Conservation (phyloP, 2,888 invertebrate genomes). For the Oxystoma pomonae region DNA sequence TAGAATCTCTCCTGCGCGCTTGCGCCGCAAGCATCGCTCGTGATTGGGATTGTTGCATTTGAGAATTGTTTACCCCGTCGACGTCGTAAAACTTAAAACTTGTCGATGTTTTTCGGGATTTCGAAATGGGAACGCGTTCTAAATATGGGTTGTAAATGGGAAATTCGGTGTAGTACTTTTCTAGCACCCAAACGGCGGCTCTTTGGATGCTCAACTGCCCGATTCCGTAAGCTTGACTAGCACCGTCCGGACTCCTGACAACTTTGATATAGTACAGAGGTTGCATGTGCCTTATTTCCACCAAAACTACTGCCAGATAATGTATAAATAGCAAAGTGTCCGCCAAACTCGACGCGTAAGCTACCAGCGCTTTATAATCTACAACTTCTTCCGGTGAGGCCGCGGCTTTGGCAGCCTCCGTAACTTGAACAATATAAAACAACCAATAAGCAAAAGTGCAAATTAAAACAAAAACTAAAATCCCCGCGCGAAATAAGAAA, state of each 20-base stretch:
- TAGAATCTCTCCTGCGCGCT: conserved; percentile 81
- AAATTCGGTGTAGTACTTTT: conserved; percentile 95
- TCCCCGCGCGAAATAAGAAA: conserved; percentile 83
- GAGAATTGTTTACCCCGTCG: conserved; percentile 66
- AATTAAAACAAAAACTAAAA: conserved; percentile 83
- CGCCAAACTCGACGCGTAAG: conserved; percentile 87
- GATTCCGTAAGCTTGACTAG: conserved; percentile 81
- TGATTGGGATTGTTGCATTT: conserved; percentile 66
- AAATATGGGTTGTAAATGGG: conserved; percentile 95
- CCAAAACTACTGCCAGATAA: conserved; percentile 86
- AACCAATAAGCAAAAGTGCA: conserved; percentile 97
- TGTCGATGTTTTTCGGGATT: conserved; percentile 71
- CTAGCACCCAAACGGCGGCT: conserved; percentile 91
- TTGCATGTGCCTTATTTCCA: conserved; percentile 90
- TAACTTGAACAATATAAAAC: conserved; percentile 91
- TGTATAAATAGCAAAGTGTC: conserved; percentile 94
- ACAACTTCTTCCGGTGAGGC: conserved; percentile 75
- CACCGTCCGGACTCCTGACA: conserved; percentile 94
- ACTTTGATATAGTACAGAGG: conserved; percentile 87
- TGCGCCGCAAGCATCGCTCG: conserved; percentile 68
- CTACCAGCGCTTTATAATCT: conserved; percentile 84
- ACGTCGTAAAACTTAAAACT: conserved; percentile 98
- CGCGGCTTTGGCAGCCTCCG: conserved; percentile 74
- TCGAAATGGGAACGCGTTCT: conserved; percentile 84
- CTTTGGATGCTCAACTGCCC: conserved; percentile 91